Percentiles rank a stretch among this genome's conserved stretches.
phyloP scores from a whole-genome alignment of 2,113 vertebrate genomes.

The Macquaria ambigua region DNA sequence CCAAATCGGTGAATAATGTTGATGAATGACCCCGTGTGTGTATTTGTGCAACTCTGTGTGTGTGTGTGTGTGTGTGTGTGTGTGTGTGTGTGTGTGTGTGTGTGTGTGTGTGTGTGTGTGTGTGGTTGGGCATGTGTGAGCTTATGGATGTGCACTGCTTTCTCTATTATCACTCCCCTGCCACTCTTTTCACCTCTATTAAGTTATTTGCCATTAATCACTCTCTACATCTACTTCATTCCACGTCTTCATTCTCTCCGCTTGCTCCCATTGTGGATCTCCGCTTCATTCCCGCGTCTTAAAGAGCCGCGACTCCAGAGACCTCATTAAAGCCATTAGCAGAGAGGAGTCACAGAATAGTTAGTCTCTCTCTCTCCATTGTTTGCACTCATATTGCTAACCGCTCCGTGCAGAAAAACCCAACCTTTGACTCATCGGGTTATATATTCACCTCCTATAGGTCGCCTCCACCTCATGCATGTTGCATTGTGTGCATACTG shows the following conservation, averaged over 20 bases:
- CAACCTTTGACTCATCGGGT: constrained; percentile 21
- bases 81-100: constrained; percentile 21
- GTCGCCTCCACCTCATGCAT: constrained; percentile 39
- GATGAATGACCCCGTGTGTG: constrained; percentile 38
- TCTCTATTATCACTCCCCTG: constrained; percentile 33
- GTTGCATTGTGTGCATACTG: constrained; percentile 18
- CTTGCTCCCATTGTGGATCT: constrained; percentile 36
- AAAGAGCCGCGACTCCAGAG: constrained; percentile 54
- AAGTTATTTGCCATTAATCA: constrained; percentile 50
- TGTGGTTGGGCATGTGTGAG: neutral
- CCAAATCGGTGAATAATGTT: constrained; percentile 44
- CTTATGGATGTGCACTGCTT: neutral
- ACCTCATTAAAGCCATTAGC: constrained; percentile 76
- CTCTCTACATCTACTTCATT: constrained; percentile 30
- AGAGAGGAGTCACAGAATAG: constrained; percentile 57
- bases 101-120: constrained; percentile 20
- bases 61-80: constrained; percentile 4
- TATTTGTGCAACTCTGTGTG: constrained; percentile 8
- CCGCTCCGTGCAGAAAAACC: constrained; percentile 5
- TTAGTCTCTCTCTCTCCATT: neutral
- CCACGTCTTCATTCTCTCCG: constrained; percentile 33
- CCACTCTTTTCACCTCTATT: constrained; percentile 45
- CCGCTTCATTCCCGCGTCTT: constrained; percentile 23
- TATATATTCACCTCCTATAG: constrained; percentile 13
- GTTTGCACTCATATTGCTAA: constrained; percentile 35